A percentile compares a stretch with the other conserved stretches of the same genome.
Conservation (phyloP, 1,140 invertebrate species). For the Hylyphantes graminicola region DNA sequence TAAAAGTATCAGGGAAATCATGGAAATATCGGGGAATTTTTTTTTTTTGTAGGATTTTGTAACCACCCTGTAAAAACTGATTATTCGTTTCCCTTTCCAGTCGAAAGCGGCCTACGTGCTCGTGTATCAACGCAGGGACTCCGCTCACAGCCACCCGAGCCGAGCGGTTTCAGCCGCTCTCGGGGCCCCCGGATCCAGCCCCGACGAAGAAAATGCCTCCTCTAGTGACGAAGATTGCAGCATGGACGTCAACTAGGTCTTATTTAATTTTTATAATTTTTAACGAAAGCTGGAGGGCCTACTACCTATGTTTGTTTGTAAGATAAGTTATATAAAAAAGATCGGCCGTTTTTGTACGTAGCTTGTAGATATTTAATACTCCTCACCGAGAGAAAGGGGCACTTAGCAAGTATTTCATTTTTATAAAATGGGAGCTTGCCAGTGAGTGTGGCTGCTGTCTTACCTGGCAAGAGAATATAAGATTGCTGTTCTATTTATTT, state of each 20-base stretch:
- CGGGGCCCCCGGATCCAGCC: slow-evolving; percentile 54
- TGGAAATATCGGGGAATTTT: no score
- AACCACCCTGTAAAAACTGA: background rate
- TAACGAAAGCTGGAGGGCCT: background rate
- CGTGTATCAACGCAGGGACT: slow-evolving; percentile 68
- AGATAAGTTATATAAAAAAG: no score
- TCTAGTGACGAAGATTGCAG: slow-evolving; percentile 59
- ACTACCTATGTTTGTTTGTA: background rate
- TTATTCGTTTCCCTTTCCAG: slow-evolving; percentile 63
- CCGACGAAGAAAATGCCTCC: slow-evolving; percentile 49
- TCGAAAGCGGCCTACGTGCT: slow-evolving; percentile 71
- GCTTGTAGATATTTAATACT: slow-evolving; percentile 49
- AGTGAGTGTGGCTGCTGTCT: slow-evolving; percentile 6
- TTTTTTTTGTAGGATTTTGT: background rate
- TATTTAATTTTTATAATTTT: slow-evolving; percentile 45
- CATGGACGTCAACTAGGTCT: slow-evolving; percentile 61
- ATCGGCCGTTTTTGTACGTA: slow-evolving; percentile 39
- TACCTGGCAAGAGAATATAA: slow-evolving; percentile 11
- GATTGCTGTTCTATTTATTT: slow-evolving; percentile 27
- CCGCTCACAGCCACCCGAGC: slow-evolving; percentile 54
- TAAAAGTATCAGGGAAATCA: no score
- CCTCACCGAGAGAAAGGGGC: slow-evolving; percentile 34
- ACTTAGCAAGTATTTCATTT: slow-evolving; percentile 57
- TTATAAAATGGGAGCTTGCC: slow-evolving; percentile 54
- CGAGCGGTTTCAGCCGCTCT: slow-evolving; percentile 59